These are phyloP conservation scores for Heterocephalus glaber DNA, from an alignment of 2,113 vertebrate genomes.

Conservation along the genomic window DNA sequence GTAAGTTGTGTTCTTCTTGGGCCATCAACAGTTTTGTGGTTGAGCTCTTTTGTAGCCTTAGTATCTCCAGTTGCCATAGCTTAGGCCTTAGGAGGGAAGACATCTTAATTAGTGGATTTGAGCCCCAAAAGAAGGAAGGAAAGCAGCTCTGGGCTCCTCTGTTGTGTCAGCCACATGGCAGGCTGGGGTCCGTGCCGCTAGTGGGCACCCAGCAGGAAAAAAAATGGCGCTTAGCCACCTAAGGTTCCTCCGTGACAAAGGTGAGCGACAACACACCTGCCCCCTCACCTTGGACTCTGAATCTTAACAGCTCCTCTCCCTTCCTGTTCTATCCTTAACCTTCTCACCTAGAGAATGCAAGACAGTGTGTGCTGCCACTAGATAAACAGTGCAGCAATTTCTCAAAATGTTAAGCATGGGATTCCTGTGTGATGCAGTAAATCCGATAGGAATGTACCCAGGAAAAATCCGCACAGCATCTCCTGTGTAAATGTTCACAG, in stretches of 20 bases:
- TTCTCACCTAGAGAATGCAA: neutral
- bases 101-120: neutral
- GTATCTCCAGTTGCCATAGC: neutral
- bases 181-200: neutral
- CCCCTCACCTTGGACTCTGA: neutral
- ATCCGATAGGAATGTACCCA: neutral
- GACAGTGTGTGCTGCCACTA: too few relatives aligned
- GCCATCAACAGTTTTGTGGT: neutral
- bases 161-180: rapidly evolving
- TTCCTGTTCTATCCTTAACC: neutral
- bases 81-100: neutral
- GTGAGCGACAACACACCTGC: neutral
- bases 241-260: rapidly evolving
- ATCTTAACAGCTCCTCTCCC: too few relatives aligned
- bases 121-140: neutral
- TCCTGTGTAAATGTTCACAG: rapidly evolving
- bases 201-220: neutral
- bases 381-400: neutral
- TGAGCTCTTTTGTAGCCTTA: neutral
- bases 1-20: neutral
- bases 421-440: neutral
- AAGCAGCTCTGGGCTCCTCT: neutral
- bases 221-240: neutral
- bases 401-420: neutral
- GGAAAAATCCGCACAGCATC: neutral